Conservation (phyloP, 2,113 vertebrate species). For the Todiramphus chloris region DNA sequence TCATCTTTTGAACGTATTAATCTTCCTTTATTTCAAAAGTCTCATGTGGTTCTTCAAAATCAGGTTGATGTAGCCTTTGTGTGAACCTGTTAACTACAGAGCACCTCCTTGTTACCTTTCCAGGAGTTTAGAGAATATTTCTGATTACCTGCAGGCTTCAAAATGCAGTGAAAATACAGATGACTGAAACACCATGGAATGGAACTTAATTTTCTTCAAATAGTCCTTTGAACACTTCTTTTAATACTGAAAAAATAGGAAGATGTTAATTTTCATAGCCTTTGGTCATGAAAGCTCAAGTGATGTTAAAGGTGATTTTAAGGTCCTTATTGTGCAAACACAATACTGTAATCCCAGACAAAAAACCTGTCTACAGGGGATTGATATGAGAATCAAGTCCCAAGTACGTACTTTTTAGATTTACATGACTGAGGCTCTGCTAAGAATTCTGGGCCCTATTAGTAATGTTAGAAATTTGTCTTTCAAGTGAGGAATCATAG, state of each 20-base stretch:
- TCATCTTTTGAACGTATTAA: neutral
- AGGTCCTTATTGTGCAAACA: constrained; percentile 15
- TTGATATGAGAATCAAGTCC: neutral
- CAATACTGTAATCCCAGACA: neutral
- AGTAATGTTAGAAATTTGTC: neutral
- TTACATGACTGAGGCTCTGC: neutral
- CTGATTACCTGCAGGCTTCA: constrained; percentile 12
- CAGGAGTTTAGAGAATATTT: neutral
- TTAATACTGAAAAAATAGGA: constrained; percentile 1
- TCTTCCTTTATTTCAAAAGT: neutral
- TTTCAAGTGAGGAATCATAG: neutral
- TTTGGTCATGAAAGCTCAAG: neutral
- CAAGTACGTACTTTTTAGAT: neutral
- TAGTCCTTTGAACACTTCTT: neutral
- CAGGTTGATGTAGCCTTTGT: neutral
- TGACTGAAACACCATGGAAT: neutral
- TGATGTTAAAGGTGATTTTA: constrained; percentile 27
- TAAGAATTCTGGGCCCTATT: neutral
- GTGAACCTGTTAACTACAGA: constrained; percentile 22
- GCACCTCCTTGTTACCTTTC: neutral
- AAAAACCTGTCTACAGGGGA: neutral
- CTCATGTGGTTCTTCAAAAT: neutral
- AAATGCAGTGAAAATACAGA: constrained; percentile 16
- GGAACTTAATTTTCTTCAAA: constrained; percentile 32
- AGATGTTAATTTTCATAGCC: neutral